Conservation (phyloP, 2,888 invertebrate species). For the Corythucha ciliata region DNA sequence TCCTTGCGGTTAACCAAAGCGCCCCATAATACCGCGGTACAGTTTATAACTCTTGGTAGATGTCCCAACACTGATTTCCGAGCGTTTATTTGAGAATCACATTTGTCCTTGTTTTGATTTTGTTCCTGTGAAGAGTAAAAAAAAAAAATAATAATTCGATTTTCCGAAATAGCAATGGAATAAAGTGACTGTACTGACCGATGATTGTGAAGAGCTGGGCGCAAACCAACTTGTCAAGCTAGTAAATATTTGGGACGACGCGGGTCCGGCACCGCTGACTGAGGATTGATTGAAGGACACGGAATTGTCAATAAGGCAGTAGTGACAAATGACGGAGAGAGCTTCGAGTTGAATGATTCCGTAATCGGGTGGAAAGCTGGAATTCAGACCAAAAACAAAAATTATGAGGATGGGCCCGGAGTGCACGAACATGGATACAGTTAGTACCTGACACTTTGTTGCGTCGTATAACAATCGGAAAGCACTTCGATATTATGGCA, state of each 20-base stretch:
- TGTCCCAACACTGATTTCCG: constrained; percentile 66
- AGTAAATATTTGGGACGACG: constrained; percentile 62
- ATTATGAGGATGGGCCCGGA: neutral
- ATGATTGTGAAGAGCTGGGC: constrained; percentile 50
- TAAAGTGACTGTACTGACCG: no score
- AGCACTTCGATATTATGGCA: constrained; percentile 66
- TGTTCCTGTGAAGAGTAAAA: constrained; percentile 28
- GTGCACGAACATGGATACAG: neutral
- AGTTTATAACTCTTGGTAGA: constrained; percentile 69
- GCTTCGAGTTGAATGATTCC: constrained; percentile 68
- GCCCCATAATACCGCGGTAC: constrained; percentile 70
- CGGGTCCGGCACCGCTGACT: constrained; percentile 47
- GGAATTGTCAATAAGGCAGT: constrained; percentile 62
- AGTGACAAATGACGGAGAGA: constrained; percentile 67
- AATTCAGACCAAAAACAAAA: constrained; percentile 10
- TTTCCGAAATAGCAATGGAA: no score
- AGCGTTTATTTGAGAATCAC: constrained; percentile 49
- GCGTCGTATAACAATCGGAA: constrained; percentile 39
- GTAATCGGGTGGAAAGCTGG: constrained; percentile 60
- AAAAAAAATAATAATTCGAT: no score
- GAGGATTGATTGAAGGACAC: constrained; percentile 52
- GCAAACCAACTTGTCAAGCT: constrained; percentile 74
- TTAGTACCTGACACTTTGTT: no score
- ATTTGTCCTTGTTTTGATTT: constrained; percentile 42
- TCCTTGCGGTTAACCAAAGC: constrained; percentile 49